These are phyloP conservation scores for Ormyrus thymus DNA, from an alignment of 2,888 invertebrate genomes.

Conservation along the genomic window DNA sequence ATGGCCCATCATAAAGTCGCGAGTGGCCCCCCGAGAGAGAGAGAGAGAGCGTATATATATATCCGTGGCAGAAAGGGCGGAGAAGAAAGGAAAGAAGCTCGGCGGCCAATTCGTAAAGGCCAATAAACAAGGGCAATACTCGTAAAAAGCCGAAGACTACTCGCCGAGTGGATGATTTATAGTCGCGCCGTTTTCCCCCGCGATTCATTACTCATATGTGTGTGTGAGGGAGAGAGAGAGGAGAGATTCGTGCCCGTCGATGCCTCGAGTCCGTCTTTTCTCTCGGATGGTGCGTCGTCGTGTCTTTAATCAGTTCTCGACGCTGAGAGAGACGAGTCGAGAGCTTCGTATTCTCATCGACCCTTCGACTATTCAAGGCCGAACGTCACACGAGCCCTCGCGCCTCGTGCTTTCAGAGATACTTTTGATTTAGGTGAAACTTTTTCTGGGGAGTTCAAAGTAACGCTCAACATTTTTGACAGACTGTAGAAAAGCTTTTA, in stretches of 20 bases:
- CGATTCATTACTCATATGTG: slow-evolving; percentile 46
- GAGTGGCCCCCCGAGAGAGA: slow-evolving; percentile 32
- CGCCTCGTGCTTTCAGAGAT: no score
- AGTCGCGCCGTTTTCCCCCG: slow-evolving; percentile 41
- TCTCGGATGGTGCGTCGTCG: background rate
- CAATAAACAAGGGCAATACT: slow-evolving; percentile 53
- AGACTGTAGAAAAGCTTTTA: no score
- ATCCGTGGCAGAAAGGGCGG: background rate
- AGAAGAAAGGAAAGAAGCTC: slow-evolving; percentile 16
- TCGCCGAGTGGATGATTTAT: slow-evolving; percentile 54
- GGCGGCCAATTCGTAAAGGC: slow-evolving; percentile 45
- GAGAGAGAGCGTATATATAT: background rate
- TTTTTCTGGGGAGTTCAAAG: no score
- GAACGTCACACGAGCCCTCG: background rate
- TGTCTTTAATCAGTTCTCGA: slow-evolving; percentile 33
- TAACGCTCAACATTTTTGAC: no score
- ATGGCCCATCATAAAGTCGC: slow-evolving; percentile 12
- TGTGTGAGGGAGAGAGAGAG: slow-evolving; percentile 21
- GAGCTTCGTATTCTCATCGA: background rate
- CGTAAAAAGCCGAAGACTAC: slow-evolving; percentile 43
- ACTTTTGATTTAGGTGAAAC: no score
- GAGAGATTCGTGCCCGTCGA: background rate
- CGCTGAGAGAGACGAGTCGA: background rate
- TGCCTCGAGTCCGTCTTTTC: background rate
- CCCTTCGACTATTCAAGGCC: slow-evolving; percentile 20